Evolutionary conservation across 2,888 invertebrate genomes (phyloP), one percentile per base, ranked within the genome.

Genomic region (Scaptomyza reducta): DNA sequence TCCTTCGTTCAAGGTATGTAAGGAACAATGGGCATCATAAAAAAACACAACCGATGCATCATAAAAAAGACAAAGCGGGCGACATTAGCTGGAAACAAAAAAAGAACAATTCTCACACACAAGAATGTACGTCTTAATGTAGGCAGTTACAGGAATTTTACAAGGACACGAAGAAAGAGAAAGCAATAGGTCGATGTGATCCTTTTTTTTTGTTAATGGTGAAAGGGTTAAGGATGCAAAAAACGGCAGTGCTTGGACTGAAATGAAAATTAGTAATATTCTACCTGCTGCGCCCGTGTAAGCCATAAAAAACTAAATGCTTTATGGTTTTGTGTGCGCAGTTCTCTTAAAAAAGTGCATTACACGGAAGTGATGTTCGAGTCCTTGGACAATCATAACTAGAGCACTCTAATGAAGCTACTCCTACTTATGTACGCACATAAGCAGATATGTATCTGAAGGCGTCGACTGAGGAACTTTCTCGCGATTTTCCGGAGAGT

Each of bases 221-320:
- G 86, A 83, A 83, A 83, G 82, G 82, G 82, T 83, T 87, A 81
- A 86, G 50, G 51, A 46, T 11, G 53, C 62, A 87, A 85, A 82
- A 85, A 87, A 78, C 73, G 29, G 57, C 66, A 62, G 59, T 38
- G 59, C 50, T 46, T 29, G 59, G 22, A 38, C 18, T 42, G 45
- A 40, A 41, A 16, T 38, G 41, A 38, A 38, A 16, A 29, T 13
- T 22, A 33, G 5, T 9, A 14, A 54, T 51, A 53, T 58, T 59
- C 55, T 74, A 66, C 58, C 72, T 67, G 63, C 59, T 29, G 27
- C 16, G 47, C 2, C 44, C 25, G 13, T 50, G 11, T 9, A 11
- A 22, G 56, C 56, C 74, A 77, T 82, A 87, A 82, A 85, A 82
- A 82, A 82, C 69, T 85, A 57, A 85, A 75, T 75, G 59, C 71